A percentile compares a stretch with the other conserved stretches of the same genome.
These are phyloP conservation scores for Lutraria rhynchaena DNA, from an alignment of 1,140 invertebrate species.

Conservation along the genomic window DNA sequence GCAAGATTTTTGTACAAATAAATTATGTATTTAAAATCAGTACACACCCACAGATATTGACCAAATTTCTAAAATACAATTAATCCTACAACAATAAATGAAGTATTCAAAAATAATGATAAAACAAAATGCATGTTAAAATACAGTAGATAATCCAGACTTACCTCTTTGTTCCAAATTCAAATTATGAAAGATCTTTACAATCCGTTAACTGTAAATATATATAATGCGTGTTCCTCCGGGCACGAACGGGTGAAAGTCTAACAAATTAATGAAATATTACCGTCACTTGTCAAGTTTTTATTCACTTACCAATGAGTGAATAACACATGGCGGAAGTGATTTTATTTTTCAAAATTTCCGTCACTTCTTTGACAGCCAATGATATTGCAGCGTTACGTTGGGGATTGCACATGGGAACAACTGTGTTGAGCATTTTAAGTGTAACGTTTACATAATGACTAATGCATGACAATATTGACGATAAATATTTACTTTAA, in stretches of 20 bases:
- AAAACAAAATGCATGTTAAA: too few species aligned
- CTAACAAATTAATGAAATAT: constrained; percentile 18
- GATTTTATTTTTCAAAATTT: constrained; percentile 23
- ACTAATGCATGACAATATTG: neutral
- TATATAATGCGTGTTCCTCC: neutral
- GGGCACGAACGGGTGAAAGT: neutral
- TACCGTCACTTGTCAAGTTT: constrained; percentile 10
- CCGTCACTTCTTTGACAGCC: constrained; percentile 17
- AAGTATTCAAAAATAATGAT: too few species aligned
- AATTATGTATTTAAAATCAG: too few species aligned
- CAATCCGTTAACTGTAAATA: too few species aligned
- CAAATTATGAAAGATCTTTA: too few species aligned
- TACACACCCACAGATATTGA: too few species aligned
- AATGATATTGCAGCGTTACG: constrained; percentile 5
- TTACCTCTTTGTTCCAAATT: too few species aligned
- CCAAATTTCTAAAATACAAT: too few species aligned
- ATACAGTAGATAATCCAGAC: too few species aligned
- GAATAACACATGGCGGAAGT: constrained; percentile 16
- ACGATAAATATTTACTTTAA: too few species aligned
- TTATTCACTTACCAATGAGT: constrained; percentile 33
- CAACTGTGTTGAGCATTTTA: neutral
- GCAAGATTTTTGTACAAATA: too few species aligned
- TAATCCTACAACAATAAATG: too few species aligned
- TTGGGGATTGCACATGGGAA: neutral
- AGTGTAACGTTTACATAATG: neutral